Conservation (phyloP, 2,888 invertebrate genomes). For the Leistus spinibarbis region DNA sequence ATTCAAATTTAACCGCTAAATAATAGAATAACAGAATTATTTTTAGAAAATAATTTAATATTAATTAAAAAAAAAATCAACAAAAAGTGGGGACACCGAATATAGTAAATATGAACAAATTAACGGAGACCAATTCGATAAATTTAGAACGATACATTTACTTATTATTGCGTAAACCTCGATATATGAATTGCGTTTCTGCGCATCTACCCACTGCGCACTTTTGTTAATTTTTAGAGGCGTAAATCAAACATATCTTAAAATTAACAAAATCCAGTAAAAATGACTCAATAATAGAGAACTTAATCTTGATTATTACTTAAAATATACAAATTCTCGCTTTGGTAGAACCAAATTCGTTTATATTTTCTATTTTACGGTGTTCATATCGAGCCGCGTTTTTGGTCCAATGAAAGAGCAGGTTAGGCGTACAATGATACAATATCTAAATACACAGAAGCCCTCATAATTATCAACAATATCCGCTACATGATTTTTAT, state of each 20-base stretch:
- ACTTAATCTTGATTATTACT: no score
- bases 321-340: no score
- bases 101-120: no score
- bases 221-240: no score
- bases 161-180: no score
- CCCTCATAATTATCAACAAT: constrained; percentile 31
- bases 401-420: not conserved
- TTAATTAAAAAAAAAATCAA: not conserved
- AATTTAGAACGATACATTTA: no score
- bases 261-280: no score
- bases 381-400: not conserved
- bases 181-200: no score
- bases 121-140: no score
- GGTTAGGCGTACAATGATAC: constrained; percentile 29
- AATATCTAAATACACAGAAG: constrained; percentile 36
- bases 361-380: not conserved
- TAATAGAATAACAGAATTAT: not conserved
- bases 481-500: constrained; percentile 25
- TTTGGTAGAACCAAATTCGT: no score
- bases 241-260: no score
- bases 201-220: no score
- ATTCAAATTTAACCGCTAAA: not conserved
- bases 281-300: not conserved
- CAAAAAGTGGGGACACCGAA: not conserved
- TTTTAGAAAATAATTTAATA: not conserved